phyloP scores from a whole-genome alignment of 2,797 vertebrate species.

The Notolabrus celidotus region DNA sequence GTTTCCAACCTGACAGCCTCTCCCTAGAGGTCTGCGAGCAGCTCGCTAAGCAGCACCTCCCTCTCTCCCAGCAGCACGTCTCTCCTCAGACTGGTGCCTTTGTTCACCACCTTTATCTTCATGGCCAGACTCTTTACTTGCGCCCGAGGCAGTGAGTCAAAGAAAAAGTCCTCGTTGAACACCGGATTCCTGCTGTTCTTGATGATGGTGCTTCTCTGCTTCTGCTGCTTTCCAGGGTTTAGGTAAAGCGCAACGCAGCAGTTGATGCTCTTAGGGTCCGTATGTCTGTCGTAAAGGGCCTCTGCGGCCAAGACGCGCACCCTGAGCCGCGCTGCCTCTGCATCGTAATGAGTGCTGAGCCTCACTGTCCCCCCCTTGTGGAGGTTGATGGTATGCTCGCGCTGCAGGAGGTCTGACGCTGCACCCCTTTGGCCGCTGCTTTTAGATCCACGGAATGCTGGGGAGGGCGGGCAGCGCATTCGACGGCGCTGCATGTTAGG shows the following conservation, averaged over 20 bases:
- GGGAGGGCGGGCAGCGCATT: conserved; percentile 82
- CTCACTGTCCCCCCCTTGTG: conserved; percentile 91
- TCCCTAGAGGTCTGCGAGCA: conserved; percentile 86
- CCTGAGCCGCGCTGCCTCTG: conserved; percentile 87
- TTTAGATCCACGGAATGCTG: conserved; percentile 66
- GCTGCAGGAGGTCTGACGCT: conserved; percentile 67
- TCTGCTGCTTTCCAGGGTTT: conserved; percentile 96
- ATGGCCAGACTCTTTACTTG: conserved; percentile 91
- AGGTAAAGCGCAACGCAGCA: conserved; percentile 95
- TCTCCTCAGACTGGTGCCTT: conserved; percentile 95
- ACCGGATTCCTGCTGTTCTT: conserved; percentile 95
- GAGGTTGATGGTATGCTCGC: conserved; percentile 87
- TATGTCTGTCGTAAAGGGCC: conserved; percentile 90
- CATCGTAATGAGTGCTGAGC: conserved; percentile 91
- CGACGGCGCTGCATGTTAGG: conserved; percentile 90
- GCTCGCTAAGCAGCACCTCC: conserved; percentile 90
- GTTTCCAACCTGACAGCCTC: conserved; percentile 54
- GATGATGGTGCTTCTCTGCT: conserved; percentile 96
- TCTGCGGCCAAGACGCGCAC: conserved; percentile 91
- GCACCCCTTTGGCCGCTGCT: conserved; percentile 48
- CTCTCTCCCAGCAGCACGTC: conserved; percentile 93
- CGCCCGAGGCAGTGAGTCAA: conserved; percentile 89
- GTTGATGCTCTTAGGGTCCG: conserved; percentile 92
- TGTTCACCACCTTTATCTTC: conserved; percentile 97
- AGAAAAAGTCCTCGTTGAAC: conserved; percentile 99